Conservation (phyloP, 2,113 vertebrate genomes). For the Laterallus jamaicensis region DNA sequence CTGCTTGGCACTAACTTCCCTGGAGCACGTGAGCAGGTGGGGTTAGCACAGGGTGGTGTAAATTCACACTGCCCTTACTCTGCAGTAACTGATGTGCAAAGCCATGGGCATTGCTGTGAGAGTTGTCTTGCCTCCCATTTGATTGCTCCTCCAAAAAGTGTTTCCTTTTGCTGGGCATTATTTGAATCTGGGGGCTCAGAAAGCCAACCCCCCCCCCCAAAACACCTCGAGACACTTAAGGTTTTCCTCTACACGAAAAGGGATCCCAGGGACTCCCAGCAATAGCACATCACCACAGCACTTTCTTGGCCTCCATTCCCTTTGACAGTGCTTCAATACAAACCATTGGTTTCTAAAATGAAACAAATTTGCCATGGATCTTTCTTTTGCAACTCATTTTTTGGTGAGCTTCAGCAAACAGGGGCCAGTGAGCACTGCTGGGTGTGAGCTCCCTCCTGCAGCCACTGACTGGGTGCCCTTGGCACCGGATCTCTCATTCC, state of each 20-base stretch:
- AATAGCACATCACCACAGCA: not conserved
- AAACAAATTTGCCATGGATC: not conserved
- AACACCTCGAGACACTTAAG: not conserved
- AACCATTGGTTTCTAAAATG: not conserved
- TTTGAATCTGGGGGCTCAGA: not conserved
- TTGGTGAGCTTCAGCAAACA: not conserved
- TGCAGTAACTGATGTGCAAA: not conserved
- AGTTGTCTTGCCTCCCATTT: not conserved
- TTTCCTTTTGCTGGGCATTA: not conserved
- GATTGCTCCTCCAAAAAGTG: not conserved
- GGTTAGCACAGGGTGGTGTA: not conserved
- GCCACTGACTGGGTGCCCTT: not conserved
- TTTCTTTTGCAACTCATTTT: not conserved
- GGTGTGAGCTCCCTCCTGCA: not conserved
- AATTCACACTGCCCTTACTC: not conserved
- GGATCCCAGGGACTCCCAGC: not conserved
- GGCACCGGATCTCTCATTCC: not conserved
- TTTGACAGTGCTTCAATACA: not conserved
- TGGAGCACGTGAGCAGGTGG: accelerated
- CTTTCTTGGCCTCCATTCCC: not conserved
- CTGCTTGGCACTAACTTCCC: not conserved
- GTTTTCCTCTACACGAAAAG: not conserved
- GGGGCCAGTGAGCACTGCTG: not conserved
- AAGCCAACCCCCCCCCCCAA: not conserved
- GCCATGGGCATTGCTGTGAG: not conserved